phyloP scores from a whole-genome alignment of 2,797 vertebrate species.

The Lerista edwardsae region DNA sequence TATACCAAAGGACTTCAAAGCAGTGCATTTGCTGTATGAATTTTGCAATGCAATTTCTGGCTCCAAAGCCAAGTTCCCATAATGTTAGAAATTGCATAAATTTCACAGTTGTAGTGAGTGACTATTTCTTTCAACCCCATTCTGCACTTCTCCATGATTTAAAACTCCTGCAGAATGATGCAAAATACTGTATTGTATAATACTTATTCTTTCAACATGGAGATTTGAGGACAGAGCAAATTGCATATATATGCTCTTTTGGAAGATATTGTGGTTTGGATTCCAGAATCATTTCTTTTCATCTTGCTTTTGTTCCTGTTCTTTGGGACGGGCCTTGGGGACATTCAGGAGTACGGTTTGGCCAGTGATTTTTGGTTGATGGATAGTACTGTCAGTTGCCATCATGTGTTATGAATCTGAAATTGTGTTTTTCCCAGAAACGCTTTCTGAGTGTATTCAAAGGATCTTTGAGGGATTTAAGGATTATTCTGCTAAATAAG shows the following conservation, averaged over 20 bases:
- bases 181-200: accelerated
- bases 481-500: neutral
- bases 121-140: accelerated
- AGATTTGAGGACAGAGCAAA: neutral
- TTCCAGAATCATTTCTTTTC: neutral
- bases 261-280: neutral
- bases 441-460: neutral
- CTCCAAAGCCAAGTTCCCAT: neutral
- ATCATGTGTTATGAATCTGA: neutral
- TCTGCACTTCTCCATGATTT: neutral
- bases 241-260: neutral
- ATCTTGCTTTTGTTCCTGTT: neutral
- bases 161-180: accelerated
- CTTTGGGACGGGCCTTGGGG: neutral
- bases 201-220: neutral
- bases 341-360: neutral
- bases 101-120: neutral
- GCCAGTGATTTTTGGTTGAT: neutral
- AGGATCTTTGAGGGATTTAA: neutral
- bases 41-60: neutral
- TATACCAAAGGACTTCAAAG: neutral
- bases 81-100: neutral
- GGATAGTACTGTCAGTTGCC: neutral
- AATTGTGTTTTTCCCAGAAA: neutral
- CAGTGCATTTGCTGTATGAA: neutral